A percentile compares a stretch with the other conserved stretches of the same genome.
These are phyloP conservation scores for Xylota segnis DNA, from an alignment of 2,888 invertebrate genomes.

Conservation along the genomic window DNA sequence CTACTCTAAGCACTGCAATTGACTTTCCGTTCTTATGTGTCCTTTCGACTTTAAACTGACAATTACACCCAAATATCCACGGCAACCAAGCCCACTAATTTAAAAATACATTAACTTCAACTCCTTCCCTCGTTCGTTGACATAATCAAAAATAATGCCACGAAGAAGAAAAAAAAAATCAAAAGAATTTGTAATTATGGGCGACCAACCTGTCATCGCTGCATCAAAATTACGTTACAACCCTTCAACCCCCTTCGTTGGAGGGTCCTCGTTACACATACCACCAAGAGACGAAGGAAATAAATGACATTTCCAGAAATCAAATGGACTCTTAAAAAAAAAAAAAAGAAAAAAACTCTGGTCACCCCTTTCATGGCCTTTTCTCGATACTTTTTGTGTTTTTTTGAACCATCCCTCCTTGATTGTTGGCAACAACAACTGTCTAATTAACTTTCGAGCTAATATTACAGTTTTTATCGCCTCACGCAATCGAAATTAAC, in stretches of 20 bases:
- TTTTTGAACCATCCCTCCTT: conserved; percentile 40
- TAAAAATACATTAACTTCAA: conserved; percentile 39
- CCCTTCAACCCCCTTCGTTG: conserved; percentile 36
- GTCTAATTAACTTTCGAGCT: conserved; percentile 77
- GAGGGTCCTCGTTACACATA: conserved; percentile 21
- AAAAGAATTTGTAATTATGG: conserved; percentile 69
- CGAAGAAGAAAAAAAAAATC: conserved; percentile 35
- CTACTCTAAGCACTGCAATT: not conserved
- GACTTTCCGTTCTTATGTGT: conserved; percentile 32
- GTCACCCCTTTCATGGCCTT: conserved; percentile 62
- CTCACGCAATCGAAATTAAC: conserved; percentile 84
- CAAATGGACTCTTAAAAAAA: conserved; percentile 71
- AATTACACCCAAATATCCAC: conserved; percentile 51
- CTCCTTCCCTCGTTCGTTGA: conserved; percentile 37
- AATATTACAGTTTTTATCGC: conserved; percentile 78
- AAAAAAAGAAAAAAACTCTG: conserved; percentile 44
- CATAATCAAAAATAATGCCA: conserved; percentile 48
- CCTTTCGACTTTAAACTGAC: conserved; percentile 42
- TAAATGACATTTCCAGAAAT: conserved; percentile 56
- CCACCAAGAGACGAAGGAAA: not conserved
- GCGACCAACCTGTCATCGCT: conserved; percentile 75
- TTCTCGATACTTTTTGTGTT: not conserved
- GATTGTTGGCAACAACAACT: conserved; percentile 72
- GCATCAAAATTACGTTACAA: conserved; percentile 63
- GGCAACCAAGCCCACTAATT: conserved; percentile 45